Evolutionary conservation across 2,797 vertebrate genomes (phyloP), one percentile per base, ranked within the genome.

Genomic region (Etheostoma nigrum): DNA sequence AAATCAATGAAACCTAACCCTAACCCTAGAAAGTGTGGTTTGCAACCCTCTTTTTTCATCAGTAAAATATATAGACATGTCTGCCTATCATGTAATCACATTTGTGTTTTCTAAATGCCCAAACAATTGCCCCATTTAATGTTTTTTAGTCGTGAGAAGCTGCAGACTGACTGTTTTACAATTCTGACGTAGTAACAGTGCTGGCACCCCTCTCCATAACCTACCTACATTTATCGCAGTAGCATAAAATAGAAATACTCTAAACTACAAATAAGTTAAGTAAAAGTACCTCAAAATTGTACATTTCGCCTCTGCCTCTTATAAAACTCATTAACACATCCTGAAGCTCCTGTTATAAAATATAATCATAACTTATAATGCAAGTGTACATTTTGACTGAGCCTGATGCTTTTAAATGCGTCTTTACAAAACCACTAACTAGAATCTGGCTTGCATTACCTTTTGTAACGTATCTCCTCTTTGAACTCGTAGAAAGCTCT

Each of bases 401-500:
- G 6, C 21, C 23, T 23, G 12, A 8, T 23, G 45, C 3, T 12
- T 53, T 25, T 19, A 25, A 25, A 55, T 23, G 27, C 18, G 51
- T 58, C 18, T 63, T 48, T 1, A 6, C 14, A 4, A 4, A 19
- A 47, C 14, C 4, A 1, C 2, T n/a, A 18, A 33, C 6, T 49
- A n/a, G 8, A 61, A 13, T 0, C 4, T 0, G 3, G 0, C 15
- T 57, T 2, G 7, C 19, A 0, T 10, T 86, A 98, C 97, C 97
- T 95, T 85, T 96, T 97, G 85, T 97, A 97, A 82, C 96, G 95
- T 36, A 97, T 95, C 88, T 99, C 97, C 90, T 99, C 97, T 68
- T 97, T 97, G 89, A 98, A 98, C 92, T 99, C 97, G 68, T 97
- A 98, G 91, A 96, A 99, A 67, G 97, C 96, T 36, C 97, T 95